Evolutionary conservation across 2,888 invertebrate genomes (phyloP).

Genomic region (Oeneis ivallda): DNA sequence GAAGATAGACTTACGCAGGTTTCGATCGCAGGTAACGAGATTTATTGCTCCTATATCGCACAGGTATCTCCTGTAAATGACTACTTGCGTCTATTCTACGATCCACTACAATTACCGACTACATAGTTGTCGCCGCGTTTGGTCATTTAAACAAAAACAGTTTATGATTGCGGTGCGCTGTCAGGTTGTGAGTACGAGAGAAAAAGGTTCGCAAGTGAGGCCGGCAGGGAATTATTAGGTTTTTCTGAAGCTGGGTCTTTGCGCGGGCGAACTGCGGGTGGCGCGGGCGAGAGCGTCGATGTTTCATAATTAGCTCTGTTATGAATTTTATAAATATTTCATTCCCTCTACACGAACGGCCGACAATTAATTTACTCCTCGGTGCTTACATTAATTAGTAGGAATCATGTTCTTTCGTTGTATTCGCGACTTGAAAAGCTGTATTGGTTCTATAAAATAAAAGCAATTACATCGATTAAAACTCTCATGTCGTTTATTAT

Average conservation of each 20-base stretch:
- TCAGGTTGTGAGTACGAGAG: slow-evolving; percentile 38
- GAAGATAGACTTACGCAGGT: slow-evolving; percentile 30
- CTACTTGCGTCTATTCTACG: slow-evolving; percentile 31
- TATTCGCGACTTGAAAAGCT: slow-evolving; percentile 61
- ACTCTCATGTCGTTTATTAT: slow-evolving; percentile 33
- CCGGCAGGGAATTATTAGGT: slow-evolving; percentile 54
- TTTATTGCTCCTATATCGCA: slow-evolving; percentile 35
- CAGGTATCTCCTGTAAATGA: slow-evolving; percentile 36
- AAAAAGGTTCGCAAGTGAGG: slow-evolving; percentile 43
- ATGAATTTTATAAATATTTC: slow-evolving; percentile 81
- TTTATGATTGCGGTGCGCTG: slow-evolving; percentile 45
- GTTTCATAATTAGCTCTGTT: slow-evolving; percentile 76
- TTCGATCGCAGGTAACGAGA: slow-evolving; percentile 32
- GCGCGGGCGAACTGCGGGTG: slow-evolving; percentile 65
- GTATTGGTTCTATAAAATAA: slow-evolving; percentile 32
- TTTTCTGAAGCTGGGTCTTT: slow-evolving; percentile 55
- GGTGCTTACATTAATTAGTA: slow-evolving; percentile 76
- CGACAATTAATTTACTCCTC: slow-evolving; percentile 77
- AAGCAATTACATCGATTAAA: slow-evolving; percentile 34
- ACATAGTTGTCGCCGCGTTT: slow-evolving; percentile 44
- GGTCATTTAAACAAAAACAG: slow-evolving; percentile 45
- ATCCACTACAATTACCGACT: slow-evolving; percentile 40
- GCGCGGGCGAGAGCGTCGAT: slow-evolving; percentile 63
- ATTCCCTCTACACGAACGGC: slow-evolving; percentile 67
- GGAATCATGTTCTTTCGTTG: slow-evolving; percentile 66